These are phyloP conservation scores for Periophthalmodon schlosseri DNA, from an alignment of 2,113 vertebrate species.

Conservation along the genomic window DNA sequence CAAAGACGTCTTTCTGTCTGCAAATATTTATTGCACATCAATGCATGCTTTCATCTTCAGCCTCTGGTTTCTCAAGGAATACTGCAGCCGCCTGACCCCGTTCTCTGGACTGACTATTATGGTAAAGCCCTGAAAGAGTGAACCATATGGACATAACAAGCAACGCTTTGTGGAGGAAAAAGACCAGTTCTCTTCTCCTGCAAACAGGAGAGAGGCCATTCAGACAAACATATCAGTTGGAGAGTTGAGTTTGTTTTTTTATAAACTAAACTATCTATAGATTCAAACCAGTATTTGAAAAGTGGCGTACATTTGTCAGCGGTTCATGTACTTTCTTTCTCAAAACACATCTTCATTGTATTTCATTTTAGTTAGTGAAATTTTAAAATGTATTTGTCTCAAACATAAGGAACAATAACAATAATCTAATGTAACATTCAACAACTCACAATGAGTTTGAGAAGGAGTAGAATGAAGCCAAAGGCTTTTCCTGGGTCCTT, in stretches of 20 bases:
- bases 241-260: not conserved
- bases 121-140: slow-evolving; percentile 30
- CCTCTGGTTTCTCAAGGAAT: not conserved
- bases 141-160: slow-evolving; percentile 52
- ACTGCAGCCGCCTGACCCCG: not conserved
- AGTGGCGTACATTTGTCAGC: too few relatives aligned
- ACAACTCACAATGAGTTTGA: too few relatives aligned
- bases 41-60: not conserved
- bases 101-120: slow-evolving; percentile 21
- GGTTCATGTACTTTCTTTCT: too few relatives aligned
- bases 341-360: too few relatives aligned
- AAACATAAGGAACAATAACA: too few relatives aligned
- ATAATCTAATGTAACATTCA: too few relatives aligned
- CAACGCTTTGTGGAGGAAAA: slow-evolving; percentile 48
- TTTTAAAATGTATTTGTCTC: too few relatives aligned
- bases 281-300: too few relatives aligned
- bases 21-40: not conserved
- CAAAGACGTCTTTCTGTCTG: slow-evolving; percentile 2
- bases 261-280: not conserved
- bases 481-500: too few relatives aligned
- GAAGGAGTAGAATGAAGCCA: too few relatives aligned
- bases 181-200: slow-evolving; percentile 10
- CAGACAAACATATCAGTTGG: not conserved
- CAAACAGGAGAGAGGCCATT: not conserved
- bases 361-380: too few relatives aligned